Percentiles rank a stretch among this genome's conserved stretches.
Evolutionary conservation across 2,888 invertebrate species (phyloP).

Genomic region (Sarcophaga rosellei): DNA sequence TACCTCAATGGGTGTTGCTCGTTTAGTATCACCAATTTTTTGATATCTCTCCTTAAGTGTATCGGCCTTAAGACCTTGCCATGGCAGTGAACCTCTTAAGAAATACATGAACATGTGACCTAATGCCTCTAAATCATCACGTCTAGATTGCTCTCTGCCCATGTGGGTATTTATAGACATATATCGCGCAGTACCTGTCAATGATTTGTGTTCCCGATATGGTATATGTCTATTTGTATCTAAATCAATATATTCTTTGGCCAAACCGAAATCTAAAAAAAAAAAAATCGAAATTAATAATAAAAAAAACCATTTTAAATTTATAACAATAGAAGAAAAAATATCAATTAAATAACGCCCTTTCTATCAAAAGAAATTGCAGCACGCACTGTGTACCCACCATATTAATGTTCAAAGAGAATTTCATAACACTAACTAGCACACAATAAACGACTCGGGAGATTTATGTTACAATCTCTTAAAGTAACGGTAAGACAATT

Average conservation of each 20-base stretch:
- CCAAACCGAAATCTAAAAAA: slow-evolving; percentile 98
- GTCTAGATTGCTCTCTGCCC: slow-evolving; percentile 99
- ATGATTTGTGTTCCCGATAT: slow-evolving; percentile 99
- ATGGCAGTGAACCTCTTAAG: slow-evolving; percentile 98
- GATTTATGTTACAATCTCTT: no score
- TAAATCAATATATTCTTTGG: slow-evolving; percentile 99
- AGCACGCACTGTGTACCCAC: no score
- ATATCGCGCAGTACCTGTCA: slow-evolving; percentile 99
- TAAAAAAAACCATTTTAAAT: no score
- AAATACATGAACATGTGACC: slow-evolving; percentile 99
- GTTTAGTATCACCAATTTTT: slow-evolving; percentile 99
- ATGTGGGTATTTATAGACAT: slow-evolving; percentile 99
- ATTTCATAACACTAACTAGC: no score
- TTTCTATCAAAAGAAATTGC: no score
- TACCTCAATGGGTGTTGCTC: slow-evolving; percentile 98
- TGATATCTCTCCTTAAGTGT: slow-evolving; percentile 99
- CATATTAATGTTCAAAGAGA: no score
- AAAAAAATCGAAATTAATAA: background rate
- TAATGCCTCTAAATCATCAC: slow-evolving; percentile 99
- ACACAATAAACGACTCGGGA: no score
- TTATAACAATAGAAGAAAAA: no score
- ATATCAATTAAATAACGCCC: no score
- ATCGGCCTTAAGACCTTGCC: slow-evolving; percentile 99
- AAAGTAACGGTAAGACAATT: no score
- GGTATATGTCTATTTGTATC: slow-evolving; percentile 99